Base-by-base conservation (phyloP, 92 coral and sea anemone species). In the Porites cylindrica region DNA sequence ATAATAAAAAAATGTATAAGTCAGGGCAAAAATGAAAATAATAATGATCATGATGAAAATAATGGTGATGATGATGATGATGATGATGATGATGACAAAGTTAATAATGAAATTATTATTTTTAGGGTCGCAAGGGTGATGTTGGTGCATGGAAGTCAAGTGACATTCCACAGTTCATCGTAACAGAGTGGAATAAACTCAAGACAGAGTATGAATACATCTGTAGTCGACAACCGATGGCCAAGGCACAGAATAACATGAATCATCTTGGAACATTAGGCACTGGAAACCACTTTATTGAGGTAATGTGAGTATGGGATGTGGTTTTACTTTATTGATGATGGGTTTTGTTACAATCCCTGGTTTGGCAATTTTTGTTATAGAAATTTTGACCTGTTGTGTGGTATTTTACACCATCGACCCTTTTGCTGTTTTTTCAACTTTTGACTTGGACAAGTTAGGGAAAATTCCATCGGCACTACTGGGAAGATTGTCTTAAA, bases 281-380 rank as follows among this genome's bases (percentile, higher is more conserved):
- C n/a, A 92, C 94, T 21, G 98, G 98, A 68, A 94, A 94, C 64
- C 98, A 94, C 86, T 94, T 94, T 54, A 90, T 94, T 79, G 98
- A 94, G 95, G 94, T 94, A 43, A 75, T 67, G 58, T 29, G 26
- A 52, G 8, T 56, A 71, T 21, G 66, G 7, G 51, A 8, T 7
- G 63, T 43, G n/a, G 12, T 16, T 23, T 23, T 1, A 60, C 4
- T 60, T 26, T 67, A 56, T 8, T 56, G 61, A 10, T 56, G 61
- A 56, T 56, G 61, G 16, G 11, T 56, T 54, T 56, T 56, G 16
- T 56, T 56, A 56, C 47, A 4, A 0, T 56, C 16, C 16, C 3
- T 14, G 61, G 17, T 10, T 56, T 56, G 13, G 13, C 11, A 10
- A 56, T 10, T 56, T 3, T 56, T n/a, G n/a, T 10, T 2, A 10